Conservation (phyloP, 92 coral and sea anemone species). For the Palythoa heliodiscus region DNA sequence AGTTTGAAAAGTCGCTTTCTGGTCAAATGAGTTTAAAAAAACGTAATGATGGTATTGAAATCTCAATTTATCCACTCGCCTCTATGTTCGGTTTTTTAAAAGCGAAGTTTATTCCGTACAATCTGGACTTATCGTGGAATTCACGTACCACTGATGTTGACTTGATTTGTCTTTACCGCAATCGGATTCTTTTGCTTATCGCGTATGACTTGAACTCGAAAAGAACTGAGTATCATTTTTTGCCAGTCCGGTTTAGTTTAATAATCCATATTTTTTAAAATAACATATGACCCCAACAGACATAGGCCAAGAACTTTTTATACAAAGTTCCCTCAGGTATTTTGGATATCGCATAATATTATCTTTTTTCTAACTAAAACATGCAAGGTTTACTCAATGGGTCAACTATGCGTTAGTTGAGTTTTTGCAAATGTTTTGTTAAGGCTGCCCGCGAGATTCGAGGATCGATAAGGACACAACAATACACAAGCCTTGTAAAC, state of each 20-base stretch:
- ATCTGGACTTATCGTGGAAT: not conserved
- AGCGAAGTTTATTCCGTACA: not conserved
- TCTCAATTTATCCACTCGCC: not conserved
- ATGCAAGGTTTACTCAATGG: not conserved
- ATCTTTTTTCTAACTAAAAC: not conserved
- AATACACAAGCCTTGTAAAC: not conserved
- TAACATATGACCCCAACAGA: not conserved
- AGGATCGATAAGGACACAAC: not conserved
- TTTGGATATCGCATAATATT: not conserved
- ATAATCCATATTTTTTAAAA: not conserved
- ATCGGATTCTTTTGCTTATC: too few relatives aligned
- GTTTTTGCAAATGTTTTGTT: not conserved
- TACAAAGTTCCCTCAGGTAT: not conserved
- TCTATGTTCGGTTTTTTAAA: not conserved
- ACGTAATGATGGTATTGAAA: not conserved
- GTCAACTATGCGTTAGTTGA: not conserved
- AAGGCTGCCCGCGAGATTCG: not conserved
- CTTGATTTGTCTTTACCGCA: too few relatives aligned
- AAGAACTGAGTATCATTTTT: too few relatives aligned
- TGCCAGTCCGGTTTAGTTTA: too few relatives aligned
- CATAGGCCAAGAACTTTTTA: too few relatives aligned
- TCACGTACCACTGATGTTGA: not conserved
- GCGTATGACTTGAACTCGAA: too few relatives aligned
- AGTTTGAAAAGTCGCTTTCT: too few relatives aligned
- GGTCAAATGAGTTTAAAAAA: too few relatives aligned